Conservation (phyloP, 92 coral and sea anemone genomes). For the Umimayanthus kanabou region DNA sequence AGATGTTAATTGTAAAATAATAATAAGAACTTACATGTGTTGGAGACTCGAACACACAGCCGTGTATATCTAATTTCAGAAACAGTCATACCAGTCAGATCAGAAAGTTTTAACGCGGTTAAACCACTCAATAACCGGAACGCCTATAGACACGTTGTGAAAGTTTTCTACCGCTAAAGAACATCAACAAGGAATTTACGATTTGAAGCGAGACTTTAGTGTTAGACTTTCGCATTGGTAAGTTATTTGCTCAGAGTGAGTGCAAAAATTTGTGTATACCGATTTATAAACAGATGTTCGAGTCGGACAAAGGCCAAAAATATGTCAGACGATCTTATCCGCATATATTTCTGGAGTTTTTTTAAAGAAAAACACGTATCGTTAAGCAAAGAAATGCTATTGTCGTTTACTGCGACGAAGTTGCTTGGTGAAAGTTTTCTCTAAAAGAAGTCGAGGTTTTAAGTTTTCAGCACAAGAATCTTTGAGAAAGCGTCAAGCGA, state of each 20-base stretch:
- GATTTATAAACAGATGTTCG: no score
- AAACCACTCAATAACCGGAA: background rate
- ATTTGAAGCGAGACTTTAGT: background rate
- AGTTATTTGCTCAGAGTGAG: background rate
- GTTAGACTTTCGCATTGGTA: background rate
- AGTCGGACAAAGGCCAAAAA: background rate
- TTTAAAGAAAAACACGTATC: no score
- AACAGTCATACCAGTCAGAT: background rate
- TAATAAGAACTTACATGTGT: background rate
- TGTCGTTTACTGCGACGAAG: no score
- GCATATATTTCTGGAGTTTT: no score
- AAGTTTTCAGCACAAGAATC: no score
- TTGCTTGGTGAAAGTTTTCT: no score
- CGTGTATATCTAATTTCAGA: no score
- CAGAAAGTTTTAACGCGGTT: background rate
- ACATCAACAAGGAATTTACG: background rate
- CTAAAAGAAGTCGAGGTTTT: no score
- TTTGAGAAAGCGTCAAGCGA: no score
- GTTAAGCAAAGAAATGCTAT: no score
- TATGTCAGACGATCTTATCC: background rate
- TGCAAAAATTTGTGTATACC: no score
- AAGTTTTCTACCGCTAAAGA: background rate
- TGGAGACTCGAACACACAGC: background rate
- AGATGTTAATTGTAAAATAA: background rate
- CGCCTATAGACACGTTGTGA: background rate